phyloP scores from a whole-genome alignment of 2,113 vertebrate genomes.

The Astur gentilis region DNA sequence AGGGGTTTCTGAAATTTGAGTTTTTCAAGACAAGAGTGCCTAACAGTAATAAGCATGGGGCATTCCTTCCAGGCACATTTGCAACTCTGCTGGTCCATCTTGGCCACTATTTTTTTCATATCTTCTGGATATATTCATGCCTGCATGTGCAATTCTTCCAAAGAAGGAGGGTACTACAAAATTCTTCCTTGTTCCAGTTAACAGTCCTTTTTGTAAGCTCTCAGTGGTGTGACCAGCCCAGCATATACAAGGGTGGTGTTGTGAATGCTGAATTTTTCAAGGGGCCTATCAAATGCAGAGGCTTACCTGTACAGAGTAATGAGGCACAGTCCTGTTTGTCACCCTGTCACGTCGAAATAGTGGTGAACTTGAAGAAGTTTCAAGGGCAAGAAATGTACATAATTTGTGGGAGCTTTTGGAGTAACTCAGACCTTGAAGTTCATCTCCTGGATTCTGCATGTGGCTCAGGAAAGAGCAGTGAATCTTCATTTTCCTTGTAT shows the following conservation, averaged over 20 bases:
- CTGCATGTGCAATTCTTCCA: not conserved
- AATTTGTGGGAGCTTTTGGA: not conserved
- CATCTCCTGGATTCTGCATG: not conserved
- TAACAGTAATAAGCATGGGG: not conserved
- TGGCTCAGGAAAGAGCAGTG: not conserved
- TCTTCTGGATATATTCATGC: not conserved
- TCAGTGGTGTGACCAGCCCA: not conserved
- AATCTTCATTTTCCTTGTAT: not conserved
- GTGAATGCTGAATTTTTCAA: not conserved
- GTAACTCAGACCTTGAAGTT: not conserved
- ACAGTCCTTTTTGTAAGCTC: not conserved
- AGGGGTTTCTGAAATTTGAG: not conserved
- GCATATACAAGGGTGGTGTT: not conserved
- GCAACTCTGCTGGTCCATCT: not conserved
- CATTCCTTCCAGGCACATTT: not conserved
- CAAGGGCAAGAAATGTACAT: not conserved
- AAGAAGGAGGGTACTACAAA: not conserved
- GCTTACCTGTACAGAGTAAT: not conserved
- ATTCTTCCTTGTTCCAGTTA: not conserved
- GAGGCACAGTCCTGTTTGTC: not conserved
- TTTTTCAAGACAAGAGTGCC: not conserved
- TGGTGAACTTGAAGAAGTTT: not conserved
- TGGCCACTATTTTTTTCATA: not conserved
- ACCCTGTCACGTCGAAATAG: fast-evolving
- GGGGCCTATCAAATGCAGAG: not conserved